These are phyloP conservation scores for Eugnorisma glareosa DNA, from an alignment of 2,888 invertebrate species.

Conservation along the genomic window DNA sequence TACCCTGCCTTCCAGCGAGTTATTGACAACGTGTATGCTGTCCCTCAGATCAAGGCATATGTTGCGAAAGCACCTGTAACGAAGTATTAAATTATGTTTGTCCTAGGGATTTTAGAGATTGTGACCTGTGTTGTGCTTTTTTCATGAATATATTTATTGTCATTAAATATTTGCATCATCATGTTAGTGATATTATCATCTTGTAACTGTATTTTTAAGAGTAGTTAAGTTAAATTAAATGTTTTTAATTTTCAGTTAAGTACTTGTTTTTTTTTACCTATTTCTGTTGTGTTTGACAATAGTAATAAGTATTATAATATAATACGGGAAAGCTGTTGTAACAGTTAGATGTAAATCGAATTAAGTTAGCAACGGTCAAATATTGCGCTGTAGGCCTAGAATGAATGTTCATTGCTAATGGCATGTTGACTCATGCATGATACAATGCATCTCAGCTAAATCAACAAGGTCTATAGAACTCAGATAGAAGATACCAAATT, in stretches of 20 bases:
- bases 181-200: neutral
- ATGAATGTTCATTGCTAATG: too few species aligned
- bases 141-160: slow-evolving; percentile 7
- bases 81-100: neutral
- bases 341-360: too few species aligned
- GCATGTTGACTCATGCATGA: too few species aligned
- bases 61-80: slow-evolving; percentile 67
- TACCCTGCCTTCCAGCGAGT: slow-evolving; percentile 80
- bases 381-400: too few species aligned
- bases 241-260: neutral
- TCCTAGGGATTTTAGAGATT: neutral
- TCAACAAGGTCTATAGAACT: too few species aligned
- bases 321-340: too few species aligned
- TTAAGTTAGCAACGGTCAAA: too few species aligned
- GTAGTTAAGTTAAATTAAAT: slow-evolving; percentile 23
- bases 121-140: neutral
- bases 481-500: too few species aligned
- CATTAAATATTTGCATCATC: neutral
- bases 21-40: slow-evolving; percentile 71
- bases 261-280: neutral
- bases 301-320: too few species aligned
- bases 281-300: too few species aligned
- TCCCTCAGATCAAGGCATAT: slow-evolving; percentile 81
- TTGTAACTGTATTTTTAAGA: slow-evolving; percentile 8
- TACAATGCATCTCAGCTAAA: too few species aligned